A percentile compares a stretch with the other conserved stretches of the same genome.
These are phyloP conservation scores for Epirrhoe alternata DNA, from an alignment of 2,888 invertebrate species.

Conservation along the genomic window DNA sequence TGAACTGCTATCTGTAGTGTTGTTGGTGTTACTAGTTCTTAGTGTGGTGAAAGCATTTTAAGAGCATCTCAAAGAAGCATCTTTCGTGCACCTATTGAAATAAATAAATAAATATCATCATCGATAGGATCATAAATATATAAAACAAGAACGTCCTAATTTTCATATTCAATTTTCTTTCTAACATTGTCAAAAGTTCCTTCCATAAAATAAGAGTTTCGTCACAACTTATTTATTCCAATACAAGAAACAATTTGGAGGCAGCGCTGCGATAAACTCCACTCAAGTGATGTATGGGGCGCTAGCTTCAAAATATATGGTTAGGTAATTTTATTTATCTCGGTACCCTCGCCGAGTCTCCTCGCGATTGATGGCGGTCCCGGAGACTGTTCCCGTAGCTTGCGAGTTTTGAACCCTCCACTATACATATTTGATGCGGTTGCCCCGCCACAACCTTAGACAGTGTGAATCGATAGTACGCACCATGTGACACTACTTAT, in stretches of 20 bases:
- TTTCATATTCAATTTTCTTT: neutral
- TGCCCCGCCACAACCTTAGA: constrained; percentile 51
- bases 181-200: constrained; percentile 15
- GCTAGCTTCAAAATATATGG: constrained; percentile 53
- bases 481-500: constrained; percentile 52
- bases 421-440: constrained; percentile 71
- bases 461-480: constrained; percentile 65
- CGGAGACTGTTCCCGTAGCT: constrained; percentile 48
- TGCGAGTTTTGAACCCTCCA: constrained; percentile 55
- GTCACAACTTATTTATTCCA: constrained; percentile 40
- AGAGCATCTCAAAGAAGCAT: too few relatives aligned
- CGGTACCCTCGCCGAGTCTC: constrained; percentile 46
- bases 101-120: too few relatives aligned
- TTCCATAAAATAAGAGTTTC: constrained; percentile 18
- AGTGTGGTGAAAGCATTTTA: too few relatives aligned
- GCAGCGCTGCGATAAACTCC: constrained; percentile 46
- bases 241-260: constrained; percentile 42
- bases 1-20: neutral
- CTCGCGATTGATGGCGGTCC: constrained; percentile 62
- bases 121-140: too few relatives aligned
- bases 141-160: neutral
- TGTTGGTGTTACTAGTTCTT: neutral
- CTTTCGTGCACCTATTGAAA: too few relatives aligned
- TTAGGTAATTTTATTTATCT: constrained; percentile 60
- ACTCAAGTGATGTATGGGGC: constrained; percentile 49